These are phyloP conservation scores for Gymnogyps californianus DNA, from an alignment of 2,113 vertebrate genomes.

Conservation along the genomic window DNA sequence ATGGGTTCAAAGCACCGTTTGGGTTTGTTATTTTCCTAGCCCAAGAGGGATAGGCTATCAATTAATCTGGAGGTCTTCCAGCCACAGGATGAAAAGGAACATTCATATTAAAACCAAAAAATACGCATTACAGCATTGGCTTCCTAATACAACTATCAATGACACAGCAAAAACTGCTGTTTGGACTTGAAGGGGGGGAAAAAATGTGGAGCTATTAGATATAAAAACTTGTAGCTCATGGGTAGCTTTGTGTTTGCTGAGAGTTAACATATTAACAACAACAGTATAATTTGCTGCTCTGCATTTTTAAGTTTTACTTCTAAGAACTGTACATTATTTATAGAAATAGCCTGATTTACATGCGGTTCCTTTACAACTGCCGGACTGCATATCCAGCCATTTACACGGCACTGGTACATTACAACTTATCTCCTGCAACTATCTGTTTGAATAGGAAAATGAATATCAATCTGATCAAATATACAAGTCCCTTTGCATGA, in stretches of 20 bases:
- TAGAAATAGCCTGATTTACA: background rate
- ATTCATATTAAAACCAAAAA: background rate
- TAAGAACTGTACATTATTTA: background rate
- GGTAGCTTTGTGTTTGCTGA: background rate
- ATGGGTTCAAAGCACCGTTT: rapidly evolving
- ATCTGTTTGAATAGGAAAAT: slow-evolving; percentile 4
- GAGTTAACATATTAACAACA: background rate
- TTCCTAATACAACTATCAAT: background rate
- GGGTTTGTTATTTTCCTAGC: background rate
- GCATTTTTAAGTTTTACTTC: background rate
- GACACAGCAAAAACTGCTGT: background rate
- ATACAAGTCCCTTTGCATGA: background rate
- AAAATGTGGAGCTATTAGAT: background rate
- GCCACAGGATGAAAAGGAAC: background rate
- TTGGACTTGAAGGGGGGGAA: background rate
- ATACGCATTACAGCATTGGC: rapidly evolving
- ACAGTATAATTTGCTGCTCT: background rate
- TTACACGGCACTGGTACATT: background rate
- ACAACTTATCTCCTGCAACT: background rate
- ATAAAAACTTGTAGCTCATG: background rate
- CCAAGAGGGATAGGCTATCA: background rate
- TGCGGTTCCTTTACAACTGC: background rate
- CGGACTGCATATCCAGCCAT: rapidly evolving
- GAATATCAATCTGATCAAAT: slow-evolving; percentile 22
- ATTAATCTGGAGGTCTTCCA: background rate